These are phyloP conservation scores for Aphaenogaster ashmeadi DNA, from an alignment of 1,140 invertebrate species.

Conservation along the genomic window DNA sequence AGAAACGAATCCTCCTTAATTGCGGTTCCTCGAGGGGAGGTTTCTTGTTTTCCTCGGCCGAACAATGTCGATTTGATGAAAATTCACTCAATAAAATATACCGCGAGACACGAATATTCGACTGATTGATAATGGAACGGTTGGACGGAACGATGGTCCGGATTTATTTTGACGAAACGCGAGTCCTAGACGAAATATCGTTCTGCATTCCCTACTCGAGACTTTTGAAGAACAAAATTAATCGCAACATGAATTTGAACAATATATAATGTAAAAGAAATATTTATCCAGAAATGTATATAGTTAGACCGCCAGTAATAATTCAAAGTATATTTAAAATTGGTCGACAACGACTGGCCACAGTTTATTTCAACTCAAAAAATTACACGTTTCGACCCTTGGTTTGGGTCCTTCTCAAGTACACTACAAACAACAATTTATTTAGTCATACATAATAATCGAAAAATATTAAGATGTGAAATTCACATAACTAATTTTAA, in stretches of 20 bases:
- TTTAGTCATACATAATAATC: too few relatives aligned
- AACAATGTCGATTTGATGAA: conserved; percentile 14
- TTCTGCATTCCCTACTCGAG: not conserved
- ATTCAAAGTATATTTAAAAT: too few relatives aligned
- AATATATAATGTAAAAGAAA: not conserved
- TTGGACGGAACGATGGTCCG: not conserved
- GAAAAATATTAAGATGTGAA: too few relatives aligned
- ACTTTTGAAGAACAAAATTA: not conserved
- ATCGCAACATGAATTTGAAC: not conserved
- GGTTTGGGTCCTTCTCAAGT: too few relatives aligned
- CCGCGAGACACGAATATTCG: not conserved
- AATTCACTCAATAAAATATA: conserved; percentile 17
- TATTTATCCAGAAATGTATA: too few relatives aligned
- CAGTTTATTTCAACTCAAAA: too few relatives aligned
- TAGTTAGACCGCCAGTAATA: too few relatives aligned
- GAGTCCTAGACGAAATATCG: not conserved
- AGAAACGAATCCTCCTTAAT: conserved; percentile 71
- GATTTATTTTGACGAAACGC: not conserved
- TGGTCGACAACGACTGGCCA: too few relatives aligned
- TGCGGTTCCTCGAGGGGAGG: conserved; percentile 52
- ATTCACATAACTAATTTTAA: too few relatives aligned
- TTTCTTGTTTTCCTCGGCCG: conserved; percentile 21
- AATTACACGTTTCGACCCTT: too few relatives aligned
- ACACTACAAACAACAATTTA: too few relatives aligned
- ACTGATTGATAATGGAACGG: not conserved